These are phyloP conservation scores for Apodemia duryi DNA, from an alignment of 2,888 invertebrate genomes.

Conservation along the genomic window DNA sequence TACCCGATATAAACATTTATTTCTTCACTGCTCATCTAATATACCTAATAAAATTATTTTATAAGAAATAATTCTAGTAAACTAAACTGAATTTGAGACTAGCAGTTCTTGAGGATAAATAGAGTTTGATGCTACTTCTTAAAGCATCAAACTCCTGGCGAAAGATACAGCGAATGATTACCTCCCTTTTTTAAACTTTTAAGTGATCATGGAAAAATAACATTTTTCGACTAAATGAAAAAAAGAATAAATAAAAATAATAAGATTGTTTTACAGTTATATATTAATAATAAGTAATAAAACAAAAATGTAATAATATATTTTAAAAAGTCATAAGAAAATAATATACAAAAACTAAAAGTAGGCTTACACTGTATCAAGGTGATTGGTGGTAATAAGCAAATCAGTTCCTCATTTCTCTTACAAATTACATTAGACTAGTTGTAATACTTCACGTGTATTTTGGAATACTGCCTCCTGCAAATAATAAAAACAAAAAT, in stretches of 20 bases:
- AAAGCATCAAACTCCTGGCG: too few relatives aligned
- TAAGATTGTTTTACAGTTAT: not conserved
- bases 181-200: too few relatives aligned
- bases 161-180: too few relatives aligned
- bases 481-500: constrained; percentile 56
- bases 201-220: too few relatives aligned
- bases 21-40: too few relatives aligned
- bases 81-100: too few relatives aligned
- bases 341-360: constrained; percentile 39
- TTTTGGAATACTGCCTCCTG: constrained; percentile 78
- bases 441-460: constrained; percentile 74
- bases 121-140: too few relatives aligned
- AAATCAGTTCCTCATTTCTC: constrained; percentile 66
- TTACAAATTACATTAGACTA: constrained; percentile 70
- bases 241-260: not conserved
- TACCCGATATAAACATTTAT: too few relatives aligned
- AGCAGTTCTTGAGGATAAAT: too few relatives aligned
- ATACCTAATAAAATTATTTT: too few relatives aligned
- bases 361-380: constrained; percentile 64
- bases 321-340: constrained; percentile 33
- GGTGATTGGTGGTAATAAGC: constrained; percentile 57
- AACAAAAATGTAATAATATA: constrained; percentile 34
- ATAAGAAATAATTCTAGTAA: too few relatives aligned
- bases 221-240: not conserved
- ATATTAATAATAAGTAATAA: constrained; percentile 24